Base-by-base conservation (phyloP, 2,797 vertebrate species). In the Peromyscus aztecus region DNA sequence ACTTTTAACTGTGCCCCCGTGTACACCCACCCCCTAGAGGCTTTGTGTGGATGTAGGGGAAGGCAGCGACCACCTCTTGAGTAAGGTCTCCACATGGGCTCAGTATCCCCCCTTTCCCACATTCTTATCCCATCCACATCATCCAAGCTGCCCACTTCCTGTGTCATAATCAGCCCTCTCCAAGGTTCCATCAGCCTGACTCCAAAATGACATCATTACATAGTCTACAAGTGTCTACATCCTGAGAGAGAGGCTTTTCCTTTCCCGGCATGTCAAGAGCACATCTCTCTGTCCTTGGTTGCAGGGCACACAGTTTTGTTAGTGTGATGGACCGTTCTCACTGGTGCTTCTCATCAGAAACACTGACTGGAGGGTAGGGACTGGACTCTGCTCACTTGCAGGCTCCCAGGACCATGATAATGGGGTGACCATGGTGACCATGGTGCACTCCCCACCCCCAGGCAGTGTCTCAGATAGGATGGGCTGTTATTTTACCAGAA, bases 1-100 rank as follows among this genome's bases (percentile, higher is more conserved):
- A 4, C 8, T 14, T 13, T 13, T 1, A 2, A 12, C 14, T 14
- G 29, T 0, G 0, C 2, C 61, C 13, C 3, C 52, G 0, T 2
- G 34, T 4, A 16, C 21, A 12, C 0, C 24, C 61, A 12, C 3
- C 43, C 43, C 52, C 49, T n/a, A 8, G 29, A n/a, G 17, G 29
- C 29, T 34, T 55, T 4, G 6, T 4, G 4, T 12, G 4, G 0
- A 10, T 46, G 37, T 83, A 14, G 17, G 6, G 27, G 3, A 24
- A 23, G 29, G 11, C 11, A 49, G 37, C 0, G 0, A 6, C 2
- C 5, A 3, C 7, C 27, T 67, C 75, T 1, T 0, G 4, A 52
- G 34, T 3, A 4, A 37, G 29, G 23, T 59, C 55, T 34, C 16
- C 4, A 1, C 13, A 8, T 14, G 24, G 19, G 1, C 13, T 46